These are phyloP conservation scores for Neodiprion lecontei DNA, from an alignment of 1,140 invertebrate species.

Conservation along the genomic window DNA sequence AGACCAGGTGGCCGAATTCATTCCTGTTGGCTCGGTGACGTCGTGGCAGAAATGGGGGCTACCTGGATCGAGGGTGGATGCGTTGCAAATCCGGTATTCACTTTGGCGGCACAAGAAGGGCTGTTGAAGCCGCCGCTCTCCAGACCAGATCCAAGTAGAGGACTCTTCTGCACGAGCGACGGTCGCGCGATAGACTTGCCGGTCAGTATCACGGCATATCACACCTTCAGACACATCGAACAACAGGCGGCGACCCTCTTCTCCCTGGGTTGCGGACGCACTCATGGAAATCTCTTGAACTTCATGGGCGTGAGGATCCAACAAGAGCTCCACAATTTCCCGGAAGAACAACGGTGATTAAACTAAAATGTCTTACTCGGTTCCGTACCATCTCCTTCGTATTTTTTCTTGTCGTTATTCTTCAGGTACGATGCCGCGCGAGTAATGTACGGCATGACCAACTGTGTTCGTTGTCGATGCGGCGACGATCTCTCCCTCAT, in stretches of 20 bases:
- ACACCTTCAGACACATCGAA: constrained; percentile 70
- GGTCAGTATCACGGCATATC: constrained; percentile 68
- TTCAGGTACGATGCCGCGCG: constrained; percentile 67
- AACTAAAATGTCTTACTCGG: neutral
- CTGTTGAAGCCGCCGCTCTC: constrained; percentile 64
- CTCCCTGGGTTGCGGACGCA: constrained; percentile 64
- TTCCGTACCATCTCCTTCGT: no score
- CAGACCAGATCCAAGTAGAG: constrained; percentile 59
- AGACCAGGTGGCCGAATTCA: constrained; percentile 76
- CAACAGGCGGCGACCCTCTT: constrained; percentile 69
- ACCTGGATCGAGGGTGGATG: constrained; percentile 70
- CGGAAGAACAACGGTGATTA: constrained; percentile 66
- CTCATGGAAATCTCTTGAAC: constrained; percentile 67
- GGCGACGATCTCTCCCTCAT: constrained; percentile 71
- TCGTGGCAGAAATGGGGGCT: constrained; percentile 76
- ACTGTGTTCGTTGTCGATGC: constrained; percentile 65
- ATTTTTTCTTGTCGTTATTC: neutral
- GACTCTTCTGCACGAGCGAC: constrained; percentile 71
- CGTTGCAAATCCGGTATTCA: constrained; percentile 70
- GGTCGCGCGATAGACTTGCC: constrained; percentile 69
- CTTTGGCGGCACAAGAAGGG: constrained; percentile 70
- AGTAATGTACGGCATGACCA: constrained; percentile 71
- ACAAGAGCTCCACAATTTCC: constrained; percentile 71
- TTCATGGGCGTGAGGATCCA: constrained; percentile 71
- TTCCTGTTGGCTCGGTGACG: constrained; percentile 76